Evolutionary conservation across 2,113 vertebrate genomes (phyloP), one percentile per base, ranked within the genome.

Genomic region (Pongo abelii): DNA sequence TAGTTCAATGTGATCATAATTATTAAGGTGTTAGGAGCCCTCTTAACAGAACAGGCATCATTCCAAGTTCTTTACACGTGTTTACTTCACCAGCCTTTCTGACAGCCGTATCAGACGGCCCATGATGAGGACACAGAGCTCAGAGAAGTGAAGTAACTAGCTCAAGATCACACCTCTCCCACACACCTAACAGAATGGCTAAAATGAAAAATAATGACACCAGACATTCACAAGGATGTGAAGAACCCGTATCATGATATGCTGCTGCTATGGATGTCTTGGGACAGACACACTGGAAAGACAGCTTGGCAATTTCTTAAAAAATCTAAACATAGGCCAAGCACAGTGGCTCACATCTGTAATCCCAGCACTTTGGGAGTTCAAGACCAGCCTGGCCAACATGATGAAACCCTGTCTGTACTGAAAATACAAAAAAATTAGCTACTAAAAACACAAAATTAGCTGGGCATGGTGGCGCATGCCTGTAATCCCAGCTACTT

Each of bases 181-280:
- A 0, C 9, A 2, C 18, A 25, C 27, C 48, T 2, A 17, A 78
- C 46, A n/a, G 20, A 40, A n/a, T 22, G 12, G 40, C 40, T 38
- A 10, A 5, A 8, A n/a, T 17, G 52, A 70, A 38, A 79, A 69
- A 6, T 1, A 32, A 43, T 7, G 64, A 27, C 14, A 40, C 25
- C 46, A 9, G n/a, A 40, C 2, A 30, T 13, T 50, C 78, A 22
- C 0, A 6, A 20, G 32, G 78, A 27, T 18, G 10, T 2, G 20
- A 48, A 40, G 79, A 89, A 40, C 4, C 78, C 0, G 22, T 25
- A 8, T 8, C 27, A 12, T 30, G 77, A 4, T 2, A 14, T 0
- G 1, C 8, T 22, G 3, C 32, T 8, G 38, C 38, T 4, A 0
- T 11, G 4, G 20, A 46, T 18, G 22, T 12, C 23, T 0, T 0